Evolutionary conservation across 1,140 invertebrate genomes (phyloP), one percentile per base, ranked within the genome.

Genomic region (Dermatophagoides farinae): DNA sequence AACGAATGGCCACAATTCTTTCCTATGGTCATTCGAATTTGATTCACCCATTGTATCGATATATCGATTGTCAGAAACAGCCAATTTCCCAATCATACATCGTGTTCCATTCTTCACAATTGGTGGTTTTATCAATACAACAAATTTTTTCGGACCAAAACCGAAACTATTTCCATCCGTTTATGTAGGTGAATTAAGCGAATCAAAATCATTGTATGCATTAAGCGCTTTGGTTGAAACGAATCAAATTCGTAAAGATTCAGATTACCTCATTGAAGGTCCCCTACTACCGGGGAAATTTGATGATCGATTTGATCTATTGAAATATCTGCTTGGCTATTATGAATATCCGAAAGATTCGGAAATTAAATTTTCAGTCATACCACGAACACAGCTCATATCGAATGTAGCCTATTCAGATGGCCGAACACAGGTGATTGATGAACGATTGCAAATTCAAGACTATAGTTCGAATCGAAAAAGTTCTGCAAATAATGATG

Each of bases 1-100:
- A 55, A 70, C 70, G 62, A 72, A 74, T 74, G 66, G 61, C 57
- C 86, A 86, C 0, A 79, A 61, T 37, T 22, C 81, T 62, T 74
- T 88, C 39, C 70, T 90, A 9, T 97, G 91, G 91, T 79, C 88
- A 66, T 76, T 79, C 18, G 81, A 95, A 70, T 80, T 89, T 51
- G 80, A 81, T 52, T 90, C 88, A 62, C 90, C 92, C 2, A 81
- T 97, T 1, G 83, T 97, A 51, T 90, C 85, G 0, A 80, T 89
- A 60, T 98, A 95, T 71, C 73, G 83, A 1, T 49, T 61, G 12
- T 41, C 65, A 22, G 57, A 62, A 23, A 44, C 12, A 4, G 12
- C 38, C 1, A 44, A 44, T 23, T 55, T 55, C 39, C 37, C 54
- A 31, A 20, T 58, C 10, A 37, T 63, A 22, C 52, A n/a, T 25